Conservation (phyloP, 2,888 invertebrate species). For the Calliphora vomitoria region DNA sequence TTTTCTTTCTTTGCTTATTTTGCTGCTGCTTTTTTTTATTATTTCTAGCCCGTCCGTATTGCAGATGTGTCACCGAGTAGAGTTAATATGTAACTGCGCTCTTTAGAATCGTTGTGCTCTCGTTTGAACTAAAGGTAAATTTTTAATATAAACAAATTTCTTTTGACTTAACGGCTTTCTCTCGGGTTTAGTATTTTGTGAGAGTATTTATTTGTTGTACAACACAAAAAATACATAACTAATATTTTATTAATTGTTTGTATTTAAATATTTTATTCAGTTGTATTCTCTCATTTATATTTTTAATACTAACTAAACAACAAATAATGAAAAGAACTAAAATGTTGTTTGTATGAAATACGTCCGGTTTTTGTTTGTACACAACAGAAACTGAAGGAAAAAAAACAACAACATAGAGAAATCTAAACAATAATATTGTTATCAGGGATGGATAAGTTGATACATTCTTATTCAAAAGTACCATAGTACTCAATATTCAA, state of each 20-base stretch:
- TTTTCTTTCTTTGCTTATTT: neutral
- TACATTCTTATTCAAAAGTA: too few relatives aligned
- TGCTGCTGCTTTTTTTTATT: neutral
- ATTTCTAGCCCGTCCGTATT: conserved; percentile 20
- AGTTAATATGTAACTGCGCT: conserved; percentile 69
- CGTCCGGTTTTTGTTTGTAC: conserved; percentile 45
- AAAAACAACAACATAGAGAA: conserved; percentile 16
- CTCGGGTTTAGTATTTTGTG: neutral
- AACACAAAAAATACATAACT: neutral
- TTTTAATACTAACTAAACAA: neutral
- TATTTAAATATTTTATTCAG: neutral
- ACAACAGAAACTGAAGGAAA: conserved; percentile 25
- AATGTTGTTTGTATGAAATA: conserved; percentile 2
- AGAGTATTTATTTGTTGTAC: neutral
- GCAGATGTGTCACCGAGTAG: conserved; percentile 29
- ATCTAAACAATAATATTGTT: neutral
- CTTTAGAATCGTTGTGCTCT: conserved; percentile 40
- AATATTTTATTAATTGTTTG: neutral
- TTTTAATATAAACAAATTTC: conserved; percentile 20
- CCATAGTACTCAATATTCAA: too few relatives aligned
- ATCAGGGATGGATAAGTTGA: too few relatives aligned
- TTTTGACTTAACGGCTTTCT: conserved; percentile 38
- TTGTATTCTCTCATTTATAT: too few relatives aligned
- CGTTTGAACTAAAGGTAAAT: neutral
- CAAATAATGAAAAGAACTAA: too few relatives aligned